These are phyloP conservation scores for Tachysurus vachellii DNA, from an alignment of 2,113 vertebrate species.

Conservation along the genomic window DNA sequence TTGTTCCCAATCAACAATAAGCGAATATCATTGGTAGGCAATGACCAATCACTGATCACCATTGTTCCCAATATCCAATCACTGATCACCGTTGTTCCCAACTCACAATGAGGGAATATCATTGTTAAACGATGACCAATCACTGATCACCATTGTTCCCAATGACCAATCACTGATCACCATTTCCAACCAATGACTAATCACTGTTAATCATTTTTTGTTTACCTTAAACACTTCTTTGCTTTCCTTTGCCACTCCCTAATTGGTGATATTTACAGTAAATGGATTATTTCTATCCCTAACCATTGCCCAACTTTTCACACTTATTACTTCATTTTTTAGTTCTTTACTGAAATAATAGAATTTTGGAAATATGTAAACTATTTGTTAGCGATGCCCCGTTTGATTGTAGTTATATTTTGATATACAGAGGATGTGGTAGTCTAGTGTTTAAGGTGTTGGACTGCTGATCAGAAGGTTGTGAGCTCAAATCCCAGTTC, in stretches of 20 bases:
- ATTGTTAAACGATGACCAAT: not conserved
- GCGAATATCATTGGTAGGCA: too few relatives aligned
- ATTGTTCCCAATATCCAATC: too few relatives aligned
- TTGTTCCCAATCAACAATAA: too few relatives aligned
- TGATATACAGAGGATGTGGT: too few relatives aligned
- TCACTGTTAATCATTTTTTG: not conserved
- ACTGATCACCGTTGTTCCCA: not conserved
- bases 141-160: too few relatives aligned
- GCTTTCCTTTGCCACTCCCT: not conserved
- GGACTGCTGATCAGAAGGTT: too few relatives aligned
- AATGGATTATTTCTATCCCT: not conserved
- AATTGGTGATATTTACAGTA: not conserved
- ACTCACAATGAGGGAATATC: not conserved
- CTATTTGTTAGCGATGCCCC: not conserved
- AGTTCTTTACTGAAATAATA: not conserved
- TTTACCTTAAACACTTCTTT: not conserved
- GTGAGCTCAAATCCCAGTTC: too few relatives aligned
- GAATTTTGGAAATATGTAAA: not conserved
- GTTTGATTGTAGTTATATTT: not conserved
- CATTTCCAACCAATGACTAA: too few relatives aligned
- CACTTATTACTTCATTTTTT: not conserved
- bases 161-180: not conserved
- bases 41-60: too few relatives aligned
- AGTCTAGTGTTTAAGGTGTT: too few relatives aligned
- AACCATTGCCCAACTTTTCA: not conserved